Conservation (phyloP, 2,888 invertebrate species). For the Carterocephalus palaemon region DNA sequence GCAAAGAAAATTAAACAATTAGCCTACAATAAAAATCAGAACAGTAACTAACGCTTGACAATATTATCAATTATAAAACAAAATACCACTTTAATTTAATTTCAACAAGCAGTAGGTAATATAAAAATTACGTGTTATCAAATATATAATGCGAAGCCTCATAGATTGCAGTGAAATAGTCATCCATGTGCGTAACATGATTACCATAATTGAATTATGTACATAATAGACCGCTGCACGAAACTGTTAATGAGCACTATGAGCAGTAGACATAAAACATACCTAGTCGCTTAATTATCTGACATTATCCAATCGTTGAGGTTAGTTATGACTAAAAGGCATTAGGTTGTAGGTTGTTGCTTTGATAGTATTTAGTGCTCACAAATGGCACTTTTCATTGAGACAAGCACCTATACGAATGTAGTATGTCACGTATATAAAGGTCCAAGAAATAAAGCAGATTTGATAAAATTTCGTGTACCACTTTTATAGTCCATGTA, state of each 20-base stretch:
- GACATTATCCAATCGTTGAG: slow-evolving; percentile 33
- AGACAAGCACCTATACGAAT: too few species aligned
- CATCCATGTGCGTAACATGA: slow-evolving; percentile 18
- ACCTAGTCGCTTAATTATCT: slow-evolving; percentile 41
- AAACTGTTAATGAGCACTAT: slow-evolving; percentile 43
- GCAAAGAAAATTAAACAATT: too few species aligned
- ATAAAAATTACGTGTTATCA: slow-evolving; percentile 4
- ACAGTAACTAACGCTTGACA: too few species aligned
- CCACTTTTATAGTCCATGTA: too few species aligned
- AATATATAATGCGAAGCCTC: slow-evolving; percentile 11
- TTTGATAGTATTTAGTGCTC: too few species aligned
- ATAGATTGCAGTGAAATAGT: slow-evolving; percentile 12
- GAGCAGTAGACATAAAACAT: slow-evolving; percentile 43
- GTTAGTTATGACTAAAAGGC: slow-evolving; percentile 10
- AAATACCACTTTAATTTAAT: not conserved
- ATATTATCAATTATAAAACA: too few species aligned
- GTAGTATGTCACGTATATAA: too few species aligned
- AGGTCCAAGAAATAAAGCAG: too few species aligned
- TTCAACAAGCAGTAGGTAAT: not conserved
- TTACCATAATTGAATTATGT: slow-evolving; percentile 24
- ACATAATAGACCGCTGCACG: slow-evolving; percentile 22
- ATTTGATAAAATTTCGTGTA: too few species aligned
- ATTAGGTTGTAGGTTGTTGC: not conserved
- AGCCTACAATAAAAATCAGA: too few species aligned
- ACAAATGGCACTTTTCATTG: too few species aligned